These are phyloP conservation scores for Oscheius sp. DNA, from an alignment of 1,140 invertebrate genomes.

Conservation along the genomic window DNA sequence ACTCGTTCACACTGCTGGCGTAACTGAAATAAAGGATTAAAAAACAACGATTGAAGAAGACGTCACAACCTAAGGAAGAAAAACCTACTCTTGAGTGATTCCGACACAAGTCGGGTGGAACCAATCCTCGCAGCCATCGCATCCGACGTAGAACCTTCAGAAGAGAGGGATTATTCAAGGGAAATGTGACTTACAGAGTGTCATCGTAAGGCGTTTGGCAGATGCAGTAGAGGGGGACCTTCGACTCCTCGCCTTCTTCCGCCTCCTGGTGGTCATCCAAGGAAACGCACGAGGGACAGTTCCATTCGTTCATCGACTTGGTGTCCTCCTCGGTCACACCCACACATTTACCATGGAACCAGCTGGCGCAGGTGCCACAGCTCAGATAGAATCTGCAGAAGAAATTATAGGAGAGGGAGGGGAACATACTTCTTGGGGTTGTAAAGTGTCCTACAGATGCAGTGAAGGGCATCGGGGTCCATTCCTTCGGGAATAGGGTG, in stretches of 20 bases:
- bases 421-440: slow-evolving; percentile 72
- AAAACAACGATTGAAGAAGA: too few species aligned
- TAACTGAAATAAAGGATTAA: background rate
- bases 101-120: slow-evolving; percentile 96
- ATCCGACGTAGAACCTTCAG: slow-evolving; percentile 74
- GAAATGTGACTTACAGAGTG: slow-evolving; percentile 77
- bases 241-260: slow-evolving; percentile 71
- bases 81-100: slow-evolving; percentile 67
- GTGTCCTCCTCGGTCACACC: slow-evolving; percentile 88
- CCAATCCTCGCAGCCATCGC: slow-evolving; percentile 97
- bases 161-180: slow-evolving; percentile 20
- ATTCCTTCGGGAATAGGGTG: background rate
- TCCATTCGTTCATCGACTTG: slow-evolving; percentile 78
- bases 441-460: slow-evolving; percentile 88
- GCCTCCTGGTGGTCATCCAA: slow-evolving; percentile 37
- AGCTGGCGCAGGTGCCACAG: slow-evolving; percentile 93
- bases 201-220: slow-evolving; percentile 95
- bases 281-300: slow-evolving; percentile 77
- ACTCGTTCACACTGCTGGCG: slow-evolving; percentile 83
- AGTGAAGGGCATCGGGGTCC: slow-evolving; percentile 68
- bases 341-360: slow-evolving; percentile 96
- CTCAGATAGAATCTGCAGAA: slow-evolving; percentile 84
- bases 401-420: slow-evolving; percentile 33
- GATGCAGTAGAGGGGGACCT: slow-evolving; percentile 86
- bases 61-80: background rate